A percentile compares a stretch with the other conserved stretches of the same genome.
phyloP scores from a whole-genome alignment of 2,113 vertebrate species.

The Bombycilla garrulus region DNA sequence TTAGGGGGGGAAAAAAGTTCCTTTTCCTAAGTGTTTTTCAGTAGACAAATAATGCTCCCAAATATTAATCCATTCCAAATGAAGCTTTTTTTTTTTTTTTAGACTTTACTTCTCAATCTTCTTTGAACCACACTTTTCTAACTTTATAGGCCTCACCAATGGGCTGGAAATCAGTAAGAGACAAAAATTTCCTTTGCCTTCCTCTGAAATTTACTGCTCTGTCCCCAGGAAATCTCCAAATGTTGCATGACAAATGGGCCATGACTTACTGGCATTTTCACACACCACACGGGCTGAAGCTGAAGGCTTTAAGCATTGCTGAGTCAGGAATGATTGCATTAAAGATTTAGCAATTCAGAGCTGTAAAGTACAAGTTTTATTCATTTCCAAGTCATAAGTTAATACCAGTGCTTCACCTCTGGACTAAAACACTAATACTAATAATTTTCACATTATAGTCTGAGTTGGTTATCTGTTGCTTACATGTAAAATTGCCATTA shows the following conservation, averaged over 20 bases:
- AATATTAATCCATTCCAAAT: not conserved
- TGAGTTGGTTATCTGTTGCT: not conserved
- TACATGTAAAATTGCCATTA: not conserved
- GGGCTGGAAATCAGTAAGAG: not conserved
- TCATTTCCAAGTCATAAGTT: not conserved
- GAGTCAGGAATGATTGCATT: not conserved
- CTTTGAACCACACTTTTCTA: not conserved
- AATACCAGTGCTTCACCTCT: not conserved
- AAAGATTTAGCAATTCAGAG: not conserved
- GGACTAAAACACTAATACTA: not conserved
- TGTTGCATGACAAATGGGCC: not conserved
- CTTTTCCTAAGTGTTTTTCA: not conserved
- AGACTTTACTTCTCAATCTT: not conserved
- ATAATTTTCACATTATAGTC: not conserved
- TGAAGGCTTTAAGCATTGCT: not conserved
- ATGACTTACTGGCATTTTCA: not conserved
- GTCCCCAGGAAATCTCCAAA: slow-evolving; percentile 11
- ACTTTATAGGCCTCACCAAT: not conserved
- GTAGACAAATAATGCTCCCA: not conserved
- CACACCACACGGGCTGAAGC: not conserved
- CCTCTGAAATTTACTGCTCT: not conserved
- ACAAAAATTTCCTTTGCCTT: not conserved
- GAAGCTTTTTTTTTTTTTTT: not conserved
- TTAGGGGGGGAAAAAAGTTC: not conserved
- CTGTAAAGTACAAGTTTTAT: not conserved